Evolutionary conservation across 2,113 vertebrate species (phyloP).

Genomic region (Larimichthys crocea): DNA sequence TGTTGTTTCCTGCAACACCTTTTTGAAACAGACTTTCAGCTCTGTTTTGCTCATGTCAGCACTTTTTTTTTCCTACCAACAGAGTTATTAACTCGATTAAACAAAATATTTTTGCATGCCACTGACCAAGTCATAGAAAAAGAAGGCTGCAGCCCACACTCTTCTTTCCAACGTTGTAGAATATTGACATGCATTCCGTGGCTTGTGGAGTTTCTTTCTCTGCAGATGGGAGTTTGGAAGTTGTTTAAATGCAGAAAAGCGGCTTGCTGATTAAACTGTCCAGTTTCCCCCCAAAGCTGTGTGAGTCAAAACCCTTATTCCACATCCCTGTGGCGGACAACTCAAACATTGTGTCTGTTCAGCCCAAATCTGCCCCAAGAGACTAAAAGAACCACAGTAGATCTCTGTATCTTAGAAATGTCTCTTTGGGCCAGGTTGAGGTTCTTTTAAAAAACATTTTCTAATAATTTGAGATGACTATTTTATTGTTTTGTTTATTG

Average conservation of each 20-base stretch:
- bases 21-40: neutral
- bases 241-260: slow-evolving; percentile 59
- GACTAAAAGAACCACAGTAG: slow-evolving; percentile 15
- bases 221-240: slow-evolving; percentile 49
- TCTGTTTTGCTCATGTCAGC: neutral
- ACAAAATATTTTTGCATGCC: slow-evolving; percentile 17
- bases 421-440: neutral
- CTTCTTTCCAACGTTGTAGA: slow-evolving; percentile 21
- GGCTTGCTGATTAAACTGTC: slow-evolving; percentile 58
- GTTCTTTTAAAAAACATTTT: neutral
- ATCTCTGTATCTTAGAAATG: slow-evolving; percentile 28
- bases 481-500: neutral
- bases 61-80: neutral
- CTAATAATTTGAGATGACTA: neutral
- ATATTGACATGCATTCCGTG: slow-evolving; percentile 57
- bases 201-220: slow-evolving; percentile 44
- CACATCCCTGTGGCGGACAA: slow-evolving; percentile 19
- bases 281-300: slow-evolving; percentile 34
- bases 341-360: slow-evolving; percentile 41
- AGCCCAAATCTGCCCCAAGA: slow-evolving; percentile 38
- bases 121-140: slow-evolving; percentile 5
- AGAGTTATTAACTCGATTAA: slow-evolving; percentile 24
- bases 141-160: slow-evolving; percentile 18
- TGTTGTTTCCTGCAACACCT: neutral
- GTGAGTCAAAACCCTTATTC: slow-evolving; percentile 49